phyloP scores from a whole-genome alignment of 2,113 vertebrate species.

The Mohoua ochrocephala region DNA sequence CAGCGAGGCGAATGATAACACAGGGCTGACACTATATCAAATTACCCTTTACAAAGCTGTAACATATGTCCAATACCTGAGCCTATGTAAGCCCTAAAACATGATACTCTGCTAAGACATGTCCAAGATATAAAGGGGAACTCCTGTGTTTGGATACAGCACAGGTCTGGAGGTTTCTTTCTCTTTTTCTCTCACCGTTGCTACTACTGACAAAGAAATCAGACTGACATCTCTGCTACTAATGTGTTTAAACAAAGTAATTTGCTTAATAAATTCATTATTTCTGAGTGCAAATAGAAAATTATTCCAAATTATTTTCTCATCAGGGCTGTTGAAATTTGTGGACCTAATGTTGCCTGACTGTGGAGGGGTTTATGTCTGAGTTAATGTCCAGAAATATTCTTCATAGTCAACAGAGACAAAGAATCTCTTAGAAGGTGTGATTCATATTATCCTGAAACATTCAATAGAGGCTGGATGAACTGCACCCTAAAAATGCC shows the following conservation, averaged over 20 bases:
- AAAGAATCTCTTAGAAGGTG: neutral
- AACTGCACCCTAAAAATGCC: neutral
- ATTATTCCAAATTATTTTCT: neutral
- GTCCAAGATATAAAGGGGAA: neutral
- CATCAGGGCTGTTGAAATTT: rapidly evolving
- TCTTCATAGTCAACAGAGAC: neutral
- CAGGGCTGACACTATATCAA: neutral
- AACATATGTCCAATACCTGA: conserved; percentile 33
- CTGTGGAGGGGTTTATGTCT: neutral
- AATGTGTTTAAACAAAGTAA: neutral
- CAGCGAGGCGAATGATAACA: neutral
- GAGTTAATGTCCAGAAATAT: neutral
- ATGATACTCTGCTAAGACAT: conserved; percentile 27
- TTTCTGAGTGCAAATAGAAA: neutral
- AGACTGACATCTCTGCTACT: neutral
- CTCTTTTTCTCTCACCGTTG: neutral
- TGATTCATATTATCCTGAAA: neutral
- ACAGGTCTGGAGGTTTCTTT: neutral
- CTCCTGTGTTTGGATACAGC: neutral
- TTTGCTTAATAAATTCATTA: neutral
- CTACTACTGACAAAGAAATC: neutral
- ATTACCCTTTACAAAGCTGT: conserved; percentile 48
- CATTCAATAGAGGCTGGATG: neutral
- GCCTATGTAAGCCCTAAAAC: conserved; percentile 18
- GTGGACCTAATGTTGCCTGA: neutral